Conservation (phyloP, 1,140 invertebrate species). For the Ooceraea biroi region DNA sequence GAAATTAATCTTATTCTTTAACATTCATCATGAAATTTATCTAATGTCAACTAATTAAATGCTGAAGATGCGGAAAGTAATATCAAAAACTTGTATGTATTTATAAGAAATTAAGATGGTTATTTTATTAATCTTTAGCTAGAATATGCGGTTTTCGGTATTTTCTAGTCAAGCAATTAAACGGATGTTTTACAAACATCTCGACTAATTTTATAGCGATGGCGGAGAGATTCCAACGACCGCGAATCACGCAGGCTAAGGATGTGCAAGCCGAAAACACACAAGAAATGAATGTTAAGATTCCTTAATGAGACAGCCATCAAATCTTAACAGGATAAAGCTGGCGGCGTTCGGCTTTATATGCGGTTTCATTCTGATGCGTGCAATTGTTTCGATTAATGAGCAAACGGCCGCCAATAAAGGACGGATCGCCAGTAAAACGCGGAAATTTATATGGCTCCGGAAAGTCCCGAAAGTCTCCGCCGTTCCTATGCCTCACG, state of each 20-base stretch:
- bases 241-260: neutral
- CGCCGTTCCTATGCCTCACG: neutral
- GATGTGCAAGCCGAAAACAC: neutral
- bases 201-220: conserved; percentile 25
- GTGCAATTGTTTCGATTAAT: conserved; percentile 18
- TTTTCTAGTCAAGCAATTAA: neutral
- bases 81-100: neutral
- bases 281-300: conserved; percentile 19
- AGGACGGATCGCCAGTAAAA: neutral
- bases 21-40: neutral
- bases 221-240: neutral
- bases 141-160: neutral
- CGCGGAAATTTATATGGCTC: neutral
- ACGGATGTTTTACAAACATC: neutral
- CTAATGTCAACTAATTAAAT: too few species aligned
- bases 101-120: neutral
- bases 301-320: neutral
- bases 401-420: conserved; percentile 1
- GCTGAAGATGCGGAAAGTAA: too few species aligned
- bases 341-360: neutral
- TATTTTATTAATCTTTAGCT: conserved; percentile 11
- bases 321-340: neutral
- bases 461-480: neutral
- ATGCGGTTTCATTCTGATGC: neutral
- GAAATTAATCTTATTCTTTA: neutral